phyloP scores from a whole-genome alignment of 2,113 vertebrate genomes.

The Gadus macrocephalus region DNA sequence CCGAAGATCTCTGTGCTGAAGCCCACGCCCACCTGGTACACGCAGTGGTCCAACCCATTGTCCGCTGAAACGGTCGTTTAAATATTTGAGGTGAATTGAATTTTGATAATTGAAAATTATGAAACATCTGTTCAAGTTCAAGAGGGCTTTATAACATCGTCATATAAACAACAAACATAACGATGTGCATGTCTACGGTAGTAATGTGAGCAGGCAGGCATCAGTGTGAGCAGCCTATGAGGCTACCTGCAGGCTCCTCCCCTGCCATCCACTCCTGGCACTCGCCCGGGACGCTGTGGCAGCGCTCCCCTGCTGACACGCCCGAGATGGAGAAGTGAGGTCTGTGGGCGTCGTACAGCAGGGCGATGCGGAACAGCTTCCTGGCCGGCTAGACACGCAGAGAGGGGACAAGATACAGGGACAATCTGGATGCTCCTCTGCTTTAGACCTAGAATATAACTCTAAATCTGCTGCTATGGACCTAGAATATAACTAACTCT shows the following conservation, averaged over 20 bases:
- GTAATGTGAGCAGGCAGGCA: too few relatives aligned
- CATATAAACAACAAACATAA: too few relatives aligned
- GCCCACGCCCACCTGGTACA: constrained; percentile 91
- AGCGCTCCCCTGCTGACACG: constrained; percentile 87
- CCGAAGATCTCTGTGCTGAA: constrained; percentile 99
- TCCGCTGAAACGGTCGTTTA: constrained; percentile 53
- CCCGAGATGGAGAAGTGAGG: constrained; percentile 94
- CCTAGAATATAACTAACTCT: too few relatives aligned
- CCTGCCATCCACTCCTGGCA: constrained; percentile 91
- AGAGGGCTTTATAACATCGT: too few relatives aligned
- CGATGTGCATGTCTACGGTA: too few relatives aligned
- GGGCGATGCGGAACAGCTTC: constrained; percentile 88
- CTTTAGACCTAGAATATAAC: too few relatives aligned
- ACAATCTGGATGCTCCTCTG: not conserved
- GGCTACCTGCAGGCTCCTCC: constrained; percentile 67
- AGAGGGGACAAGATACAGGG: not conserved
- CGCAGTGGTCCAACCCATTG: constrained; percentile 92
- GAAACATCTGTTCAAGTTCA: too few relatives aligned
- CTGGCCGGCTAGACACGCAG: constrained; percentile 81
- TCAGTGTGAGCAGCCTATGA: too few relatives aligned
- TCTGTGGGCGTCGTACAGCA: constrained; percentile 96
- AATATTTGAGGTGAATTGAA: too few relatives aligned
- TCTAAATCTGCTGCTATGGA: too few relatives aligned
- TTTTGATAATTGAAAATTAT: too few relatives aligned
- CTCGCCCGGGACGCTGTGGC: constrained; percentile 82